Evolutionary conservation across 2,888 invertebrate genomes (phyloP), one percentile per base, ranked within the genome.

Genomic region (Dione juno): DNA sequence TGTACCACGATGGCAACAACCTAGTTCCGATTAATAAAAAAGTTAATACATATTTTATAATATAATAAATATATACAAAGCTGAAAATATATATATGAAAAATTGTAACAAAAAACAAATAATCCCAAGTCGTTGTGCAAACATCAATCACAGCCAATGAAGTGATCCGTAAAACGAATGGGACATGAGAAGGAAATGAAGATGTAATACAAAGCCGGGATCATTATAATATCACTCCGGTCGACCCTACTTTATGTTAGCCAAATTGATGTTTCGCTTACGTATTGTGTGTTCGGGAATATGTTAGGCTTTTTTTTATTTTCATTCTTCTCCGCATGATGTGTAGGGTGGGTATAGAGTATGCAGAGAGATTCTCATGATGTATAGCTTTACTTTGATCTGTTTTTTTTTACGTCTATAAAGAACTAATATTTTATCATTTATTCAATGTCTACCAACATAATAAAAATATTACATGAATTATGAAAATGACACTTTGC

Each of bases 171-270:
- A 74, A 80, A 66, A 67, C 66, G 69, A 67, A 74, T 40, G 70
- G 76, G 64, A 76, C 77, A 79, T 79, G 77, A 76, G 78, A 78
- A 77, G 81, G 80, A 81, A 78, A 84, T 83, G 82, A 84, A 85
- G 81, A 82, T 82, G 80, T 84, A 79, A 79, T 74, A 83, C 79
- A 82, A 82, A 81, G 75, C 72, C 74, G 72, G 79, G 77, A 82
- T 84, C 83, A 84, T 88, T 88, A 85, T 80, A 84, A 85, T 82
- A 82, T 81, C 78, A 76, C 82, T 82, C 83, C 81, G 80, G 76
- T 53, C 64, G 70, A 78, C 80, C 83, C 77, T 82, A 77, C 75
- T 79, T 76, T 71, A 77, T 81, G 82, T 82, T 81, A 81, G 79
- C 81, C 77, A 80, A 85, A 86, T 84, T 81, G 45, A 85, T 84